These are phyloP conservation scores for Poeciliopsis presidionis DNA, from an alignment of 2,797 vertebrate species.

Conservation along the genomic window DNA sequence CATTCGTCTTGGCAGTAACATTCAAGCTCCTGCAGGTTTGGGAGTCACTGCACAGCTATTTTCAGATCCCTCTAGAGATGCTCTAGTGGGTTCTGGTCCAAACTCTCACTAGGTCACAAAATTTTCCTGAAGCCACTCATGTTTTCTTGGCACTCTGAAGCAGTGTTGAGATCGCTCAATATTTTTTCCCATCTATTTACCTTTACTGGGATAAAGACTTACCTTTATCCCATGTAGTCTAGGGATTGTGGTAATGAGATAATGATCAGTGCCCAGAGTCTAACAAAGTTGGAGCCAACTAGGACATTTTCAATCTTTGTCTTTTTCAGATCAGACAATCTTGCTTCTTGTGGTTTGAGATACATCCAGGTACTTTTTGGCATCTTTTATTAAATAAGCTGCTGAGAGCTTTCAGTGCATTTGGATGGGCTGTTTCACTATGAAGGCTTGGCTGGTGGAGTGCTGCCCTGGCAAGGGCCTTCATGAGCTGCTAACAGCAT, in stretches of 20 bases:
- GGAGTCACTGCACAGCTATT: conserved; percentile 7
- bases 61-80: conserved; percentile 7
- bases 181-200: background rate
- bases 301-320: background rate
- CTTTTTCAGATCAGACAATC: background rate
- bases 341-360: background rate
- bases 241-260: conserved; percentile 1
- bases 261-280: background rate
- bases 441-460: background rate
- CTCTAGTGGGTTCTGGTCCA: conserved; percentile 2
- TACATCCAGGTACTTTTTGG: conserved; percentile 3
- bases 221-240: background rate
- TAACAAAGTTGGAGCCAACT: background rate
- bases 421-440: background rate
- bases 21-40: background rate
- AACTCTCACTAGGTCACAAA: conserved; percentile 1
- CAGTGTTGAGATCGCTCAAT: background rate
- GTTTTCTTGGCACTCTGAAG: conserved; percentile 7
- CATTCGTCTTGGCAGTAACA: conserved; percentile 2
- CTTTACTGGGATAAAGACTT: too few species aligned
- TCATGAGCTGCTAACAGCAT: background rate
- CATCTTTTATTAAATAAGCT: background rate
- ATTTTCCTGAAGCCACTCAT: conserved; percentile 1
- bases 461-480: background rate
- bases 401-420: background rate